Base-by-base conservation (phyloP, 2,888 invertebrate species). In the Conistra vaccinii region DNA sequence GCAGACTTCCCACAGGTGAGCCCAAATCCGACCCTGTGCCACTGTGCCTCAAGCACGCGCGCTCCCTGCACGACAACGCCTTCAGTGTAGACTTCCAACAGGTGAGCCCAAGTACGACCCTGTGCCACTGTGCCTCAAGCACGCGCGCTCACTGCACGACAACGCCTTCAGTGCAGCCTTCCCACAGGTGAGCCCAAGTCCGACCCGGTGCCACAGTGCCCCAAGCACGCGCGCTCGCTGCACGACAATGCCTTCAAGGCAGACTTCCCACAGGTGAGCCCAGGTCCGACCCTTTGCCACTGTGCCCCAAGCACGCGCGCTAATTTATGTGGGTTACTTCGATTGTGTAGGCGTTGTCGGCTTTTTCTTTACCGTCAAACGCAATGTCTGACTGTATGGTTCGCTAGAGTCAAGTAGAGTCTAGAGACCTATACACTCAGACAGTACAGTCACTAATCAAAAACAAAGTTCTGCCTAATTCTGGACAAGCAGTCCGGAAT, bases 181-280 rank as follows among this genome's bases (percentile, higher is more conserved):
- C 51, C 51, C 23, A 51, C 51, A 51, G 51, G 23, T 51, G 51
- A 51, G 23, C 51, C 23, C 23, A 51, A 51, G 23, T 10, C 23
- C 51, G 23, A 51, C 14, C 45, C 17, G 17, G 45, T 1, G 17
- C 45, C 45, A 45, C 45, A 17, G 45, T 45, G 0, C 81, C 96
- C 99, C 70, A 98, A 98, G 89, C 39, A 39, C 93, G 99, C 98
- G 91, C 98, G 98, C 84, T 97, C 98, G 85, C 98, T 99, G 70
- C 98, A 98, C 95, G 98, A 98, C 26, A 98, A 98, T 90, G 98
- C 98, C 65, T 98, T 98, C 89, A 98, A 98, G 92, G 97, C 97
- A 1, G 98, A 98, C 92, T 98, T 98, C 92, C 97, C 98, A 85
- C 98, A 98, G 98, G 88, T 98, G 23, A 63, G 63, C 42, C 12